A percentile compares a stretch with the other conserved stretches of the same genome.
phyloP scores from a whole-genome alignment of 2,888 invertebrate species.

The Dolomedes plantarius region DNA sequence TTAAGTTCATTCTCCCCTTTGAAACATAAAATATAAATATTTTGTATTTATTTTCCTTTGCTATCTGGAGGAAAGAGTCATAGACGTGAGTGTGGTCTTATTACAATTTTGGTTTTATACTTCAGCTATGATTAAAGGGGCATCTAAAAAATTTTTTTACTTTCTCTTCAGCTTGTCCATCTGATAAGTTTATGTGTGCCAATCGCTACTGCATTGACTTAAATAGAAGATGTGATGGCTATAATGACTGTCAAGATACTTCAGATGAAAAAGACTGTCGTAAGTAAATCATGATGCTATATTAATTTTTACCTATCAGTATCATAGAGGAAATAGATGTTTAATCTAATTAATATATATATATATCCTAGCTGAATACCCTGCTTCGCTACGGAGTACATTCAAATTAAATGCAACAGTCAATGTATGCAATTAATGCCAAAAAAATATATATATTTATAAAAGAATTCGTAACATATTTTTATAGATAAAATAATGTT shows the following conservation, averaged over 20 bases:
- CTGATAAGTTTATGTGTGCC: slow-evolving; percentile 72
- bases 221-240: slow-evolving; percentile 74
- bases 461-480: too few relatives aligned
- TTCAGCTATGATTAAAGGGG: too few relatives aligned
- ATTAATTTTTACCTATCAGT: slow-evolving; percentile 15
- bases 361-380: too few relatives aligned
- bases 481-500: too few relatives aligned
- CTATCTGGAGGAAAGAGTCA: slow-evolving; percentile 46
- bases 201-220: slow-evolving; percentile 73
- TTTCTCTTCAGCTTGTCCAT: slow-evolving; percentile 77
- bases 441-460: too few relatives aligned
- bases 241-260: slow-evolving; percentile 80
- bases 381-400: too few relatives aligned
- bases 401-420: too few relatives aligned
- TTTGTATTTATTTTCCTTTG: slow-evolving; percentile 17
- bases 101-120: not conserved
- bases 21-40: too few relatives aligned
- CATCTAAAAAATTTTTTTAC: not conserved
- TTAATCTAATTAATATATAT: too few relatives aligned
- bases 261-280: slow-evolving; percentile 79
- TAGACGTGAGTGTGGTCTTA: slow-evolving; percentile 40
- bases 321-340: too few relatives aligned
- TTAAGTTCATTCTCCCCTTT: too few relatives aligned
- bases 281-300: slow-evolving; percentile 56
- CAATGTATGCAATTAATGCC: too few relatives aligned